Base-by-base conservation (phyloP, 2,888 invertebrate species). In the Bruchidius siliquastri region DNA sequence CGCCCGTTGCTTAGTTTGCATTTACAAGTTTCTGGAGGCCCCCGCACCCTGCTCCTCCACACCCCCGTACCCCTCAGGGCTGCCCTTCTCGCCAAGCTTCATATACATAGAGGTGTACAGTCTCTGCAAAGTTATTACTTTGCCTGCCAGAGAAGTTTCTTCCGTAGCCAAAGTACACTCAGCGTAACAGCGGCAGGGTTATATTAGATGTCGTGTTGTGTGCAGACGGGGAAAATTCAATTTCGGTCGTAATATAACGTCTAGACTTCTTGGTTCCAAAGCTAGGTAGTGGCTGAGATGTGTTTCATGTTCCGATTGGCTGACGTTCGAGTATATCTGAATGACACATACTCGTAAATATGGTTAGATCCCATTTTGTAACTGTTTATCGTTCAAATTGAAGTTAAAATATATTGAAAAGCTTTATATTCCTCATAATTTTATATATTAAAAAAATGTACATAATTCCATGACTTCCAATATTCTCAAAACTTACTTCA, bases 101-200 rank as follows among this genome's bases (percentile, higher is more conserved):
- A 85, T 85, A 85, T 85, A 85, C 84, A 85, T 85, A 85, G 84
- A 85, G 85, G 85, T 85, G 85, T 85, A 85, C 85, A 85, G 80
- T 85, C 85, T 49, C 10, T 3, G 10, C 6, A 18, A 26, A 49
- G 49, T 49, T 49, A 49, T 49, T 49, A 49, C 49, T 49, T 49
- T 49, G 49, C 49, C 49, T 1, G 49, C 49, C 18, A 18, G 49
- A 49, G 49, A 49, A 49, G 49, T 49, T 49, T 49, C 49, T 49
- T 49, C 49, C 49, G 18, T 13, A 49, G 18, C 49, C 13, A 13
- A 8, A 8, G 49, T 49, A 49, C 49, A 49, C 13, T 49, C 49
- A 8, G 49, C 13, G 49, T 13, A 49, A 18, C 49, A 4, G 13
- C 13, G 18, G 13, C 49, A 26, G 26, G 49, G 49, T 49, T 18